A percentile compares a stretch with the other conserved stretches of the same genome.
phyloP scores from a whole-genome alignment of 2,113 vertebrate genomes.

The Caretta caretta region DNA sequence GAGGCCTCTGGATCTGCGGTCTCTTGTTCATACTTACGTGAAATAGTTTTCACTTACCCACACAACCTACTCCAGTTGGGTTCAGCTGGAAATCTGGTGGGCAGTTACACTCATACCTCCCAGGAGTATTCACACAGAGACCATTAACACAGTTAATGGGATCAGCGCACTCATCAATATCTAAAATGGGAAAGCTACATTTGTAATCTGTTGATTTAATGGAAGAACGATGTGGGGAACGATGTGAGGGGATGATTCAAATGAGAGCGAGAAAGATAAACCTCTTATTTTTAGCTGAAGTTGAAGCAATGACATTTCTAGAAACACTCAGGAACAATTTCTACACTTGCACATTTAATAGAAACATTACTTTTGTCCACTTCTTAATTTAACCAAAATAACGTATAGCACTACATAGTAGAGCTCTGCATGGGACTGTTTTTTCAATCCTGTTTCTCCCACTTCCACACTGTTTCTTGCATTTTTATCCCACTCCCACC shows the following conservation, averaged over 20 bases:
- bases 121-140: conserved; percentile 86
- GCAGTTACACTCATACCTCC: conserved; percentile 89
- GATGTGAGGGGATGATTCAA: not conserved
- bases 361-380: not conserved
- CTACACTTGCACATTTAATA: not conserved
- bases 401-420: not conserved
- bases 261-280: not conserved
- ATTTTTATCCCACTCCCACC: not conserved
- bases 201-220: not conserved
- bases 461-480: not conserved
- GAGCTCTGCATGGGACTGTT: not conserved
- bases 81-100: conserved; percentile 88
- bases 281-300: not conserved
- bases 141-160: conserved; percentile 90
- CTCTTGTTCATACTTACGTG: not conserved
- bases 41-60: conserved; percentile 79
- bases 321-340: not conserved
- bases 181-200: conserved; percentile 62
- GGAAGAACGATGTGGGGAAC: not conserved
- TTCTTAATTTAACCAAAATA: not conserved
- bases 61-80: conserved; percentile 88
- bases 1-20: not conserved
- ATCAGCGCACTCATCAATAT: conserved; percentile 88
- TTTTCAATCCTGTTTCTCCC: not conserved
- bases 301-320: not conserved